Evolutionary conservation across 2,888 invertebrate genomes (phyloP).

Genomic region (Agonum fuliginosum): DNA sequence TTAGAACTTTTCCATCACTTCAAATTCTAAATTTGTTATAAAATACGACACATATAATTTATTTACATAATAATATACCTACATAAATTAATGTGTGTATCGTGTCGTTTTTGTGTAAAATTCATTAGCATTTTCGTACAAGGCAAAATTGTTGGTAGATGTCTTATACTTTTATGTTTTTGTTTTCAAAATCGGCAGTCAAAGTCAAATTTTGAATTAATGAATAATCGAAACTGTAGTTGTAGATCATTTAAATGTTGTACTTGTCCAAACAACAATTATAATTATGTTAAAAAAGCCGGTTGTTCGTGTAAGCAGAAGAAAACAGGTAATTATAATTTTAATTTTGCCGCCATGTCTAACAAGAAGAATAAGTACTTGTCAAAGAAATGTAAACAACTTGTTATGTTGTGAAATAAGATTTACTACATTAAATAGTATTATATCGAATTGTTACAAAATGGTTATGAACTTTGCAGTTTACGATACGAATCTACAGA

Average conservation of each 20-base stretch:
- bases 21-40: too few species aligned
- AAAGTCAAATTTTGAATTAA: constrained; percentile 39
- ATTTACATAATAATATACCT: too few species aligned
- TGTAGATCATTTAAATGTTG: background rate
- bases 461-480: constrained; percentile 57
- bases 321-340: constrained; percentile 21
- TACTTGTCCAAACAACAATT: background rate
- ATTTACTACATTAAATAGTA: background rate
- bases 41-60: too few species aligned
- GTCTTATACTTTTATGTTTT: background rate
- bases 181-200: constrained; percentile 42
- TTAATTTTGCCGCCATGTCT: background rate
- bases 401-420: background rate
- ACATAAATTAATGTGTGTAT: too few species aligned
- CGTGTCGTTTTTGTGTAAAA: too few species aligned
- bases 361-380: constrained; percentile 46
- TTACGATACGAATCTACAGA: constrained; percentile 69
- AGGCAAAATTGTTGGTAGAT: too few species aligned
- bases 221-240: constrained; percentile 1
- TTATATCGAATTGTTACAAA: background rate
- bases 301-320: background rate
- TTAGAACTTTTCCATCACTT: too few species aligned
- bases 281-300: background rate
- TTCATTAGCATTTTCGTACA: too few species aligned
- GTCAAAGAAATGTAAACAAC: constrained; percentile 51